These are phyloP conservation scores for Tapera naevia DNA, from an alignment of 2,797 vertebrate genomes.

Conservation along the genomic window DNA sequence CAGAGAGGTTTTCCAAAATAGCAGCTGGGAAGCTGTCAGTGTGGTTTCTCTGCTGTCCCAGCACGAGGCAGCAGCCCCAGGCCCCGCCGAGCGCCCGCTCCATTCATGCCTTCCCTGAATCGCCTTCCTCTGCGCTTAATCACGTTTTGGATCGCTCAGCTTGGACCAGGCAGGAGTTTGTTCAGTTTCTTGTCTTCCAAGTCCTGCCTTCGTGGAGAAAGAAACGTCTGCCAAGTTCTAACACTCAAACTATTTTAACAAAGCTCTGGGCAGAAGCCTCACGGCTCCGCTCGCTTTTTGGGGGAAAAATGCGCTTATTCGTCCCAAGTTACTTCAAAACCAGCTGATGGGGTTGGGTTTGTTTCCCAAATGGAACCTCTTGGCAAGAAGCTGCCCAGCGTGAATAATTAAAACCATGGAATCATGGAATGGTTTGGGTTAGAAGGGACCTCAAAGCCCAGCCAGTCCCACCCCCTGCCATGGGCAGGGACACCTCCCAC, in stretches of 20 bases:
- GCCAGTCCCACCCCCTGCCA: no score
- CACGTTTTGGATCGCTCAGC: not conserved
- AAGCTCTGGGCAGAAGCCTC: not conserved
- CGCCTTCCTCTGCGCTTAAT: conserved; percentile 5
- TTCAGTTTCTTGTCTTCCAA: not conserved
- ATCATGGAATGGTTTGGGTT: no score
- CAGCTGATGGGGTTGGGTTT: no score
- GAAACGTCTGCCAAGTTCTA: not conserved
- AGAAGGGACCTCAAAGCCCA: no score
- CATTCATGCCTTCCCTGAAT: conserved; percentile 34
- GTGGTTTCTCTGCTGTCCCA: not conserved
- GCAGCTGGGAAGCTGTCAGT: fast-evolving
- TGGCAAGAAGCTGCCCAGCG: no score
- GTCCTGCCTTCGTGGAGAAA: not conserved
- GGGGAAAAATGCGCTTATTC: no score
- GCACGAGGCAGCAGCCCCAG: not conserved
- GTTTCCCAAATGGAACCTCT: no score
- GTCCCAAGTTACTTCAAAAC: no score
- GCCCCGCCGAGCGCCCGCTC: not conserved
- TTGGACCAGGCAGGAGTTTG: not conserved
- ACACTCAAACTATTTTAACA: not conserved
- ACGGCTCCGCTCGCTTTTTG: not conserved
- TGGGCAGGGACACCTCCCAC: no score
- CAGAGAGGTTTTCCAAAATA: not conserved
- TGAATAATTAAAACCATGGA: no score